These are phyloP conservation scores for Artibeus jamaicensis DNA, from an alignment of 2,797 vertebrate genomes.

Conservation along the genomic window DNA sequence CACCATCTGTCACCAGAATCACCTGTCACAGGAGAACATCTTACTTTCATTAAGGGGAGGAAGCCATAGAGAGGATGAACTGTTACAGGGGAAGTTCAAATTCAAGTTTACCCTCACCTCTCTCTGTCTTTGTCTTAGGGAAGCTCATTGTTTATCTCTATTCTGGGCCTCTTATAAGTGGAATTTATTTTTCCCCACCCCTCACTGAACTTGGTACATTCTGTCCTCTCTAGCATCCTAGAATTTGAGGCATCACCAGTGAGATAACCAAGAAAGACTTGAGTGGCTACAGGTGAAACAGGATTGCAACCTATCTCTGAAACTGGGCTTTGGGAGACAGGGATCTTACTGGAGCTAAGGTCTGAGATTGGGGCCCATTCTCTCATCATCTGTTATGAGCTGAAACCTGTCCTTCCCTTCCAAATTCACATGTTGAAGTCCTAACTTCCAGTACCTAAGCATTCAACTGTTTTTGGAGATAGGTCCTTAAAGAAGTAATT, in stretches of 20 bases:
- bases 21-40: not conserved
- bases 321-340: not conserved
- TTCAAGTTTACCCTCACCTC: too few relatives aligned
- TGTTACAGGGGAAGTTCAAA: not conserved
- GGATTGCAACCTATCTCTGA: not conserved
- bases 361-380: not conserved
- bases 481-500: not conserved
- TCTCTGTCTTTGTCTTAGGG: not conserved
- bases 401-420: not conserved
- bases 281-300: not conserved
- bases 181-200: not conserved
- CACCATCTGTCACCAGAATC: not conserved
- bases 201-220: not conserved
- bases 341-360: not conserved
- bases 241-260: accelerated
- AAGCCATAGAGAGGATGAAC: not conserved
- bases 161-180: not conserved
- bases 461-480: not conserved
- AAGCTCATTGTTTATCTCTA: not conserved
- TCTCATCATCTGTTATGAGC: not conserved
- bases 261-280: not conserved
- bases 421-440: not conserved
- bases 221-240: not conserved
- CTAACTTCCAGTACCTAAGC: not conserved
- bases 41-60: not conserved